Evolutionary conservation across 2,113 vertebrate species (phyloP), one percentile per base, ranked within the genome.

Genomic region (Actenoides lindsayi): DNA sequence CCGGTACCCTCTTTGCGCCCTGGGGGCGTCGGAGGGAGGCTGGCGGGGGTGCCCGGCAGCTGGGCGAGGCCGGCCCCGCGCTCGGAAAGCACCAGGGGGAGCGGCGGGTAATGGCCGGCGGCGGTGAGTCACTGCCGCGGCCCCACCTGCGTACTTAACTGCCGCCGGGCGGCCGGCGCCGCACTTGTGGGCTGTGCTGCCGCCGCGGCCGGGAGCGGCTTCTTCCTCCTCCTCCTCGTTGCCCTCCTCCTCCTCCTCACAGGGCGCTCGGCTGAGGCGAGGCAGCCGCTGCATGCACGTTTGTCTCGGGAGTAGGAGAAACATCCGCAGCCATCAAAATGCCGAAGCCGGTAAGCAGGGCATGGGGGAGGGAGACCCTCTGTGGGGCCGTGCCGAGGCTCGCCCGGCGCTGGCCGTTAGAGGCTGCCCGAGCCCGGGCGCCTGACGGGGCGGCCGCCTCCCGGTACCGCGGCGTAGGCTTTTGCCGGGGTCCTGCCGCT

Each of bases 91-190:
- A 50, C 67, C 31, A 13, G 50, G 63, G 81, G 90, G 87, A 70
- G 91, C 83, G 68, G 91, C 25, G 87, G 74, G 53, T 33, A 28
- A 84, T 87, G 83, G 79, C 87, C 46, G 69, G 91, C 46, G 79
- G 91, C 64, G 64, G 64, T 91, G 94, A 93, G 60, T 91, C 94
- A 91, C 88, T 7, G 41, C 60, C 13, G 33, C 74, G n/a, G 94
- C 92, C 73, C 90, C 95, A 94, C 95, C 95, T 94, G 94, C 94
- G 78, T 96, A 94, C 90, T 96, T 96, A 96, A 92, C 86, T 27
- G 92, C 92, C 87, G 83, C 87, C 42, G 93, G 93, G 90, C 65
- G 83, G 69, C 70, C 14, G 69, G n/a, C 79, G 83, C 44, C 14
- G 50, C 83, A 93, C 39, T 96, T 13, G 83, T 23, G 75, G 69